Conservation (phyloP, 2,113 vertebrate species). For the Clinocottus analis region DNA sequence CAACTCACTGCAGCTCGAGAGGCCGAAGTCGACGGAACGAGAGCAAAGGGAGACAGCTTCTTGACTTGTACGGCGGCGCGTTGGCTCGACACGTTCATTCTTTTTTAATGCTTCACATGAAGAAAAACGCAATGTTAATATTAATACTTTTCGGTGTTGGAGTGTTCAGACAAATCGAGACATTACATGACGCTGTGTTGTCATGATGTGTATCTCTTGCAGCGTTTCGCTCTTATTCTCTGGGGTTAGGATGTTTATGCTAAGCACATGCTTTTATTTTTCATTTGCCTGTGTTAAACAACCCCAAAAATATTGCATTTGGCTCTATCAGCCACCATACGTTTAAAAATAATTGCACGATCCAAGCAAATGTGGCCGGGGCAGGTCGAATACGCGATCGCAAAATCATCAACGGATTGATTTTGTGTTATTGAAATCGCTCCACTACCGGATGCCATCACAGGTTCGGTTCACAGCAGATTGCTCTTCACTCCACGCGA, state of each 20-base stretch:
- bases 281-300: neutral
- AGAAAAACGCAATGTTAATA: neutral
- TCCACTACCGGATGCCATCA: neutral
- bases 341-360: neutral
- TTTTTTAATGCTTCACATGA: neutral
- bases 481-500: constrained; percentile 3
- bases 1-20: neutral
- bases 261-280: neutral
- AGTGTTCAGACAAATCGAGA: neutral
- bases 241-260: neutral
- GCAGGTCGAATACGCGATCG: neutral
- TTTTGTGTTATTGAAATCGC: neutral
- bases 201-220: neutral
- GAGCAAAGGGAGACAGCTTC: neutral
- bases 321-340: neutral
- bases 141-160: neutral
- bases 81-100: too few species aligned
- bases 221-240: neutral
- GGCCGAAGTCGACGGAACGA: neutral
- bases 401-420: constrained; percentile 11
- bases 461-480: constrained; percentile 13
- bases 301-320: neutral
- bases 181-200: neutral
- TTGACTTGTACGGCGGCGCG: neutral
- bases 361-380: neutral